phyloP scores from a whole-genome alignment of 2,888 invertebrate genomes.

The Platycheirus albimanus region DNA sequence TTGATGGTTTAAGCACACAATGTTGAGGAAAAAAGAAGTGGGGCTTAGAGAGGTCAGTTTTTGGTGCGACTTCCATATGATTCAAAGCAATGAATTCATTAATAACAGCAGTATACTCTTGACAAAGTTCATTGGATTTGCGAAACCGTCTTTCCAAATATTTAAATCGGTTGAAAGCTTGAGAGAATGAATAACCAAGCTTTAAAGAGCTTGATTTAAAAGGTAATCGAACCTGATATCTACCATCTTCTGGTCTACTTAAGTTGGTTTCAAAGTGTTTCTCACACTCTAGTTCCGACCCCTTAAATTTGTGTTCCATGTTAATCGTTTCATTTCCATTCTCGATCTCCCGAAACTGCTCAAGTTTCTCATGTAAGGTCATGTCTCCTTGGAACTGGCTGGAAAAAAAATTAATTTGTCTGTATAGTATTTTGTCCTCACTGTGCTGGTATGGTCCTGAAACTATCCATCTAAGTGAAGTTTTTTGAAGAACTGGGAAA shows the following conservation, averaged over 20 bases:
- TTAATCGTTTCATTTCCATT: background rate
- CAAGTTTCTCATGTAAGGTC: background rate
- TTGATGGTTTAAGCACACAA: background rate
- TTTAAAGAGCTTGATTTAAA: background rate
- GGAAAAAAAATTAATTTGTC: background rate
- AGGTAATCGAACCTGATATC: constrained; percentile 1
- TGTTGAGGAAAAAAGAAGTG: constrained; percentile 3
- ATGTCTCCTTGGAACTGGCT: background rate
- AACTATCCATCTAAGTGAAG: constrained; percentile 41
- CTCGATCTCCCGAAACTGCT: constrained; percentile 8
- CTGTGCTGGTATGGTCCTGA: constrained; percentile 34
- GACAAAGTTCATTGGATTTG: background rate
- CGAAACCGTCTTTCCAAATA: constrained; percentile 9
- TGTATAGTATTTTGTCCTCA: background rate
- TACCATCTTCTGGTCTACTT: background rate
- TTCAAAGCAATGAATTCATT: no score
- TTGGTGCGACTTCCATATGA: constrained; percentile 2
- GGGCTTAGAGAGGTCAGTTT: background rate
- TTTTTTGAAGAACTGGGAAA: constrained; percentile 43
- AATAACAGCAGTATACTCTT: constrained; percentile 9
- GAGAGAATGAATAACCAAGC: background rate
- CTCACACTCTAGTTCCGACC: background rate
- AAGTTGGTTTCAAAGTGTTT: background rate
- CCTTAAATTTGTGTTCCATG: background rate
- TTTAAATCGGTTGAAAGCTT: background rate